Evolutionary conservation across 2,797 vertebrate genomes (phyloP).

Genomic region (Neostethus bicornis): DNA sequence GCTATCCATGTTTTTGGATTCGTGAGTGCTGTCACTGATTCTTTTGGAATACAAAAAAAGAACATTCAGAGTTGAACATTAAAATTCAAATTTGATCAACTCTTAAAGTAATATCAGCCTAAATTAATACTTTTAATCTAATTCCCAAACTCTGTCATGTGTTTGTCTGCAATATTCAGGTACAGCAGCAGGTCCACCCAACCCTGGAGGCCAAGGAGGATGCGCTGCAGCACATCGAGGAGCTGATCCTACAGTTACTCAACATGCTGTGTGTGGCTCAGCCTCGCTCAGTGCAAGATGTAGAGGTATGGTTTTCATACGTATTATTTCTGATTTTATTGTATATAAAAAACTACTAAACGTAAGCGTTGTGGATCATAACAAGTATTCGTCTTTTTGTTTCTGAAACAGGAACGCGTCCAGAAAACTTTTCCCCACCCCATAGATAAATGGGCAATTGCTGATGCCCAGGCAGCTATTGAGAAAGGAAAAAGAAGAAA

Average conservation of each 20-base stretch:
- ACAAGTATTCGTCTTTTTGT: neutral
- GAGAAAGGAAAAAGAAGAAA: constrained; percentile 95
- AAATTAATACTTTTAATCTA: neutral
- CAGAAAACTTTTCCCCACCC: constrained; percentile 99
- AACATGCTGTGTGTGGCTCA: constrained; percentile 97
- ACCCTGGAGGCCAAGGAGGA: constrained; percentile 95
- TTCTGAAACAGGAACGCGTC: constrained; percentile 88
- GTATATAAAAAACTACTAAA: too few relatives aligned
- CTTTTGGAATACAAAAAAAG: neutral
- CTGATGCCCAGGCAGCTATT: constrained; percentile 94
- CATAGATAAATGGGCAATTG: constrained; percentile 98
- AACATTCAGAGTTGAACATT: too few relatives aligned
- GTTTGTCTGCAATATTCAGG: constrained; percentile 73
- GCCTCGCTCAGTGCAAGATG: constrained; percentile 93
- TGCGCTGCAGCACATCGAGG: constrained; percentile 96
- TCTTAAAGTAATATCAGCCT: neutral
- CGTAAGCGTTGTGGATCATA: neutral
- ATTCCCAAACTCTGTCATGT: neutral
- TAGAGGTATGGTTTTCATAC: constrained; percentile 85
- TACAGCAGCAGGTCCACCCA: constrained; percentile 97
- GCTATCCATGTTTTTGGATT: neutral
- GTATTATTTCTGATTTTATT: too few relatives aligned
- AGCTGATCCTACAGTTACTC: constrained; percentile 96
- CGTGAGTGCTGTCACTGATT: neutral
- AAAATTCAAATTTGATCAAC: too few relatives aligned